These are phyloP conservation scores for Melanotaenia duboulayi DNA, from an alignment of 2,113 vertebrate species.

Conservation along the genomic window DNA sequence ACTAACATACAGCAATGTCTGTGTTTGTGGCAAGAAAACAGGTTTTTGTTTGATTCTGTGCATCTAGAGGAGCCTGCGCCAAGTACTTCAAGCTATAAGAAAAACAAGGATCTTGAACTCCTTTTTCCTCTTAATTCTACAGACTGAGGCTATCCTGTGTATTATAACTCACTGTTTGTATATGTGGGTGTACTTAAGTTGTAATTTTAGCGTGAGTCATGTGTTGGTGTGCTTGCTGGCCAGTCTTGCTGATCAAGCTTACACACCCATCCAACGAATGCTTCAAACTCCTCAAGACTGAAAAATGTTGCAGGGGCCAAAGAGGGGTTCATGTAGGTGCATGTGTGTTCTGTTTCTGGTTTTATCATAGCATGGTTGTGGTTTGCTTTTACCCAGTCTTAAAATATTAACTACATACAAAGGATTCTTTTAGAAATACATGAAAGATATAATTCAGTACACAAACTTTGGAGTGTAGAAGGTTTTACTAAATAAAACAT, in stretches of 20 bases:
- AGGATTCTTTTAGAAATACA: constrained; percentile 3
- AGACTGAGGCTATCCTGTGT: constrained; percentile 9
- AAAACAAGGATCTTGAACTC: constrained; percentile 10
- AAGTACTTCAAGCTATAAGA: background rate
- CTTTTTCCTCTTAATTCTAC: background rate
- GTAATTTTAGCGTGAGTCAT: constrained; percentile 43
- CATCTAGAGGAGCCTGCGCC: background rate
- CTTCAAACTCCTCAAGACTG: constrained; percentile 22
- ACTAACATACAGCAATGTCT: constrained; percentile 8
- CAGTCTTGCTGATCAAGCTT: constrained; percentile 67
- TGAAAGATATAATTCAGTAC: background rate
- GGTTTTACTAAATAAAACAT: constrained; percentile 2
- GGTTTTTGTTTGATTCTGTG: constrained; percentile 42
- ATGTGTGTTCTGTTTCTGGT: constrained; percentile 47
- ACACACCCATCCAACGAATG: constrained; percentile 66
- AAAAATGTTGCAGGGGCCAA: constrained; percentile 51
- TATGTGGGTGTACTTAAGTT: constrained; percentile 8
- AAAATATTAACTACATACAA: background rate
- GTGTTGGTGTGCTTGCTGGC: constrained; percentile 27
- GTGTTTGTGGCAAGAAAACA: constrained; percentile 44
- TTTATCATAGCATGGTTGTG: constrained; percentile 19
- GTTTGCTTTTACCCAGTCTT: constrained; percentile 10
- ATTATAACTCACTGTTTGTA: background rate
- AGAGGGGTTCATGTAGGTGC: constrained; percentile 45
- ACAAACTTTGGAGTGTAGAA: background rate